A percentile compares a stretch with the other conserved stretches of the same genome.
phyloP scores from a whole-genome alignment of 2,797 vertebrate species.

The Geotrypetes seraphini region DNA sequence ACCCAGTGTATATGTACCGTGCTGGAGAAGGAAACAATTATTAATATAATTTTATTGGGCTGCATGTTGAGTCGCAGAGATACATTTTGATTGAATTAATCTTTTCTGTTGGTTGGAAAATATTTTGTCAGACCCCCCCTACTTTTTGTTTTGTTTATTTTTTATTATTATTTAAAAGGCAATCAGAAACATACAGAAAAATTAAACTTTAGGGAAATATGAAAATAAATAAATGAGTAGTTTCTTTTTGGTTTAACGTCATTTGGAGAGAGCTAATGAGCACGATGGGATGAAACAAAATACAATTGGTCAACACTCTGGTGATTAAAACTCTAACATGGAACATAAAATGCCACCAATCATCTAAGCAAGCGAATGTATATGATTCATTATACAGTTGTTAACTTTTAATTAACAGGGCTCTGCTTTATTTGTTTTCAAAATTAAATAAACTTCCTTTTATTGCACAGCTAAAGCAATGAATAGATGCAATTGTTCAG shows the following conservation, averaged over 20 bases:
- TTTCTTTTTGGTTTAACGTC: neutral
- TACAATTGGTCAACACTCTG: neutral
- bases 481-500: constrained; percentile 36
- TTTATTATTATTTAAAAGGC: too few relatives aligned
- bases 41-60: too few relatives aligned
- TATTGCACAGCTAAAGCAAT: constrained; percentile 41
- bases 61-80: too few relatives aligned
- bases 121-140: too few relatives aligned
- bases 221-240: neutral
- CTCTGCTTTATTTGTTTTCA: constrained; percentile 51
- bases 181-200: constrained; percentile 49
- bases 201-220: constrained; percentile 32
- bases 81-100: too few relatives aligned
- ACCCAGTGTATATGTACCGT: constrained; percentile 58
- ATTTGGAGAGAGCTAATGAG: constrained; percentile 4
- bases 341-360: too few relatives aligned
- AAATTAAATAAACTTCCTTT: constrained; percentile 60
- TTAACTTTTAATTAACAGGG: constrained; percentile 59
- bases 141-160: too few relatives aligned
- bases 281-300: constrained; percentile 4
- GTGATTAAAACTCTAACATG: too few relatives aligned
- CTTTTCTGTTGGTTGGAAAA: too few relatives aligned
- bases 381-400: constrained; percentile 49
- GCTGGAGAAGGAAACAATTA: constrained; percentile 61
- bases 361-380: constrained; percentile 31